These are phyloP conservation scores for Apteryx mantelli DNA, from an alignment of 2,113 vertebrate species.

Conservation along the genomic window DNA sequence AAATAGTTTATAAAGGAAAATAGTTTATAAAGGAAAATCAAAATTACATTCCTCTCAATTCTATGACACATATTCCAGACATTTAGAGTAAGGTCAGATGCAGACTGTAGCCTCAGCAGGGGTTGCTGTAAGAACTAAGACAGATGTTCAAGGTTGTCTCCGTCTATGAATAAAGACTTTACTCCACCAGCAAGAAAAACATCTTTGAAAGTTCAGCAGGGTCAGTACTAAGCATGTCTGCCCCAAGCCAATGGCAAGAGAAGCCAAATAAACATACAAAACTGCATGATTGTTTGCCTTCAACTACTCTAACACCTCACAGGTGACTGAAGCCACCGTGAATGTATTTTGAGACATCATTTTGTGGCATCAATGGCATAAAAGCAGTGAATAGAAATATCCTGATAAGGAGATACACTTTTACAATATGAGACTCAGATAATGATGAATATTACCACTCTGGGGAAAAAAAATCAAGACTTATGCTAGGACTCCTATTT, in stretches of 20 bases:
- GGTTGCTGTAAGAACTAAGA: constrained; percentile 24
- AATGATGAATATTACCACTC: background rate
- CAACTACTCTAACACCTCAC: background rate
- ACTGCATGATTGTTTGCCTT: background rate
- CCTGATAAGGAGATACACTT: background rate
- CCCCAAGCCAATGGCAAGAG: background rate
- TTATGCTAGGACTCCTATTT: background rate
- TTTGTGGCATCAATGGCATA: background rate
- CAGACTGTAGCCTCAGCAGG: background rate
- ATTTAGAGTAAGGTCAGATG: background rate
- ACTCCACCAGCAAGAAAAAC: background rate
- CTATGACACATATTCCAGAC: background rate
- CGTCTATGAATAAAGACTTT: constrained; percentile 31
- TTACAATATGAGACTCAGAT: background rate
- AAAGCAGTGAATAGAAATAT: background rate
- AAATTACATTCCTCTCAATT: background rate
- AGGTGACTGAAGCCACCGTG: background rate
- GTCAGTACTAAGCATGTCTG: background rate
- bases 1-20: background rate
- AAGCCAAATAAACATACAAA: constrained; percentile 9
- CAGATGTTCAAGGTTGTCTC: constrained; percentile 21
- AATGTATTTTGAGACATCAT: background rate
- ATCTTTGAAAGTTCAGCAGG: background rate
- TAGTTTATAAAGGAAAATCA: background rate
- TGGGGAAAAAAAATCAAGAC: background rate